phyloP scores from a whole-genome alignment of 2,888 invertebrate genomes.

The Chrysotoxum bicinctum region DNA sequence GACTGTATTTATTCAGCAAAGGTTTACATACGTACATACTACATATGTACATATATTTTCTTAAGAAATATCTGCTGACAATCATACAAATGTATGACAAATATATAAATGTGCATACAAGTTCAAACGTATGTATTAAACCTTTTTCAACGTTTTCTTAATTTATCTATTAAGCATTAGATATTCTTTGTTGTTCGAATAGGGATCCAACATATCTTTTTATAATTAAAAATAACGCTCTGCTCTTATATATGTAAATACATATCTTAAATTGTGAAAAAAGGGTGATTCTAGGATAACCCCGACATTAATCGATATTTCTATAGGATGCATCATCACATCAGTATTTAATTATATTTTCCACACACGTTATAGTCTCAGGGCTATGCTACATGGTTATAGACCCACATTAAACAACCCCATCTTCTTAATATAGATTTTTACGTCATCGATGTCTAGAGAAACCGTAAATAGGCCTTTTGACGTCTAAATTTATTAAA shows the following conservation, averaged over 20 bases:
- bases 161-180: too few relatives aligned
- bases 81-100: too few relatives aligned
- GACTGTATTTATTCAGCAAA: too few relatives aligned
- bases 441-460: slow-evolving; percentile 37
- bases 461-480: not conserved
- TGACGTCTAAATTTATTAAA: not conserved
- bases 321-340: slow-evolving; percentile 33
- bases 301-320: slow-evolving; percentile 44
- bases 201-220: not conserved
- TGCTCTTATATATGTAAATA: not conserved
- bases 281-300: not conserved
- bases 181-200: too few relatives aligned
- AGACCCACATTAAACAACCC: not conserved
- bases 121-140: too few relatives aligned
- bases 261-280: not conserved
- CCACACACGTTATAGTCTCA: not conserved
- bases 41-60: too few relatives aligned
- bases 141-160: too few relatives aligned
- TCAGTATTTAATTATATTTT: slow-evolving; percentile 38
- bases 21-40: too few relatives aligned
- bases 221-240: not conserved
- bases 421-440: slow-evolving; percentile 2
- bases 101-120: too few relatives aligned
- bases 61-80: too few relatives aligned
- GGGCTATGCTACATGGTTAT: not conserved